phyloP scores from a whole-genome alignment of 2,888 invertebrate species.

The Craniophora ligustri region DNA sequence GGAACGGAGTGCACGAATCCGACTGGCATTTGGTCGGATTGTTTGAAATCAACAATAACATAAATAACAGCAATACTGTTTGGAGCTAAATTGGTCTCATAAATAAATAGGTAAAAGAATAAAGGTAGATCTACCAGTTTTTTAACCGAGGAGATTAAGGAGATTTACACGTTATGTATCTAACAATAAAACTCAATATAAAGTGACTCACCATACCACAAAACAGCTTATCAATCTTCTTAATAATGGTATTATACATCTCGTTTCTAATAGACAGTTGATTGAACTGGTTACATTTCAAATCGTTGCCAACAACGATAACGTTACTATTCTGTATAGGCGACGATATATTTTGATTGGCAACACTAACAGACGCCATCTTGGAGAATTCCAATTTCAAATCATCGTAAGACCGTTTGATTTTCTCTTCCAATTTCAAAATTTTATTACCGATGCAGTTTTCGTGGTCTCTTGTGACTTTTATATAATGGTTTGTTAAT shows the following conservation, averaged over 20 bases:
- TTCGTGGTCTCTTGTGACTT: constrained; percentile 79
- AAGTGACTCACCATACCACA: constrained; percentile 81
- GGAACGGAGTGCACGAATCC: no score
- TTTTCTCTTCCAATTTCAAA: constrained; percentile 74
- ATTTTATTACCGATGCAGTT: constrained; percentile 75
- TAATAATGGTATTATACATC: constrained; percentile 81
- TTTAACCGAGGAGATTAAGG: no score
- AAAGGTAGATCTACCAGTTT: no score
- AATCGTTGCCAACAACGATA: constrained; percentile 74
- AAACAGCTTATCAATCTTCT: constrained; percentile 82
- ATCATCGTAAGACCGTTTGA: constrained; percentile 75
- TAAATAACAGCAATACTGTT: no score
- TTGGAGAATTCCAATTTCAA: constrained; percentile 72
- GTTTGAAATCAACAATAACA: no score
- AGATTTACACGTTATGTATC: not conserved
- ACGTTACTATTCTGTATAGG: constrained; percentile 78
- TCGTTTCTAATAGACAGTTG: constrained; percentile 75
- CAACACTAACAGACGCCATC: constrained; percentile 67
- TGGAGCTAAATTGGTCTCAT: no score
- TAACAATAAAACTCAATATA: no score
- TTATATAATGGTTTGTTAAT: constrained; percentile 82
- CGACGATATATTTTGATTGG: constrained; percentile 66
- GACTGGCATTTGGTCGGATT: no score
- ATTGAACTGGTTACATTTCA: constrained; percentile 72
- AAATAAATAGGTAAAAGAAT: no score